Base-by-base conservation (phyloP, 2,113 vertebrate species). In the Dolichallabes microphthalmus region DNA sequence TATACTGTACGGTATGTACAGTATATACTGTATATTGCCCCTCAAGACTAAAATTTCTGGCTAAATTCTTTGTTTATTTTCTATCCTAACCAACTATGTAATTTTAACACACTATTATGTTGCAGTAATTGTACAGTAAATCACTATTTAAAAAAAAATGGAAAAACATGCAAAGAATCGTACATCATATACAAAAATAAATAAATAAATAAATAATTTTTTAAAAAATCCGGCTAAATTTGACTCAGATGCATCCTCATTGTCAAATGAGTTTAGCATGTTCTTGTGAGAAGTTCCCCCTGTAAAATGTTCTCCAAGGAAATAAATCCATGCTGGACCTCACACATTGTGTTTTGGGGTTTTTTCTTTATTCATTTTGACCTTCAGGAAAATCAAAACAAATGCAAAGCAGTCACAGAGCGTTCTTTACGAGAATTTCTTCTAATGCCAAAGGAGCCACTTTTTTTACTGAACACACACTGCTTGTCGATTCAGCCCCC, bases 321-420 rank as follows among this genome's bases (percentile, higher is more conserved):
- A 76, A 58, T 45, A 84, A 83, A 60, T 83, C 53, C 69, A 83
- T 73, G 20, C 68, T 83, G 82, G 82, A 83, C 82, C 79, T 64
- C 79, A 81, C 79, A 81, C 79, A 81, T 27, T 81, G 79, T 64
- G 30, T 30, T 19, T 19, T 19, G 6, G 45, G 0, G 0, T 45
- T 45, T 45, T 60, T 82, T 60, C 61, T 39, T 35, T 52, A 74
- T 55, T 83, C 8, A 27, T 52, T 81, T 52, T 64, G 79, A 64
- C 79, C 35, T 64, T 81, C 60, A 45, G 35, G 35, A 80, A 80
- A 80, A 45, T 63, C 58, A 9, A 80, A 80, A 80, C 58, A 80
- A 80, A 80, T 45, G 78, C 35, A 80, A 50, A 50, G 79, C 79
- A 81, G 32, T 64, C 60, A 27, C 55, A 63, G 12, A 17, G 58